Base-by-base conservation (phyloP, 2,113 vertebrate species). In the Charina bottae region DNA sequence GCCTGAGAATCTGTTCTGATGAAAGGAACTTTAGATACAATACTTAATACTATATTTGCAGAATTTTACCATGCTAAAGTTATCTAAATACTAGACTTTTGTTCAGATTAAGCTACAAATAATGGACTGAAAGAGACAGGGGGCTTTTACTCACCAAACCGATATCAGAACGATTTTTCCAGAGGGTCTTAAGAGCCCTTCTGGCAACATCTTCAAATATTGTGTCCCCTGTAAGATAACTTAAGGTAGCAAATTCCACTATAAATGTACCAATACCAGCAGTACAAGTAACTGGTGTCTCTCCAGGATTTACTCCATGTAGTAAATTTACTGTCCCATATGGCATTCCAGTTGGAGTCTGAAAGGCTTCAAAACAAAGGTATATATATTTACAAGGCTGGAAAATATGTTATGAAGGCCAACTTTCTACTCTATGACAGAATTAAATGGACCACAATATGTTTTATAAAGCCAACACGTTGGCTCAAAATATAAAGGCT, bases 191-290 rank as follows among this genome's bases (percentile, higher is more conserved):
- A 93, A 99, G 97, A 46, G 99, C 99, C 68, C 94, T 97, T 90
- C 98, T 97, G 46, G 99, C 99, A 4, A 96, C 97, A 0, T 98
- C 94, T 95, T 99, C 99, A 0, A 99, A 99, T 62, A 98, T 96
- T 0, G 97, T 96, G 94, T 99, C 99, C 59, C 99, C 99, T 0
- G 99, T 99, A 1, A 99, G 98, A 93, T 98, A 98, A 93, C 98
- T 99, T 55, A 99, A 96, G 9, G 98, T 97, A 83, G 98, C 98
- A 92, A 99, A 99, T 95, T 99, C 99, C 97, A 99, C 98, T 95
- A 99, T 99, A 96, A 99, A 99, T 9, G 99, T 99, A 46, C 99
- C 99, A 3, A 99, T 98, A 0, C 99, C 99, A 23, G 99, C 99
- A 0, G 99, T 99, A 93, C 99, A 99, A 49, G 99, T 99, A 92